Evolutionary conservation across 2,113 vertebrate genomes (phyloP).

Genomic region (Corapipo altera): DNA sequence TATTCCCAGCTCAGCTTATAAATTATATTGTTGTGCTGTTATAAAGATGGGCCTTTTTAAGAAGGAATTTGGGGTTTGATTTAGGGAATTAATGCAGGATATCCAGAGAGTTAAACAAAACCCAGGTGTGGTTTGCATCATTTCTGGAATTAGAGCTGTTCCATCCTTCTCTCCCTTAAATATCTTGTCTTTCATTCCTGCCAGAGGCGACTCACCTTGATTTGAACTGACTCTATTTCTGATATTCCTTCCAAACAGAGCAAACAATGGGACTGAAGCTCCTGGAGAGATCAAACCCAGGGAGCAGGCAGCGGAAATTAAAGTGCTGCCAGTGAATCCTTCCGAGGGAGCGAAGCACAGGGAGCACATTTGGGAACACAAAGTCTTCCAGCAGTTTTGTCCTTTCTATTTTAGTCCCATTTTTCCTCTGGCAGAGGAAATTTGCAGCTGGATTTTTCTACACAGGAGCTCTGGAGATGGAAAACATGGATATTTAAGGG

Average conservation of each 20-base stretch:
- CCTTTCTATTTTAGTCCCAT: background rate
- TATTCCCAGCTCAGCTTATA: background rate
- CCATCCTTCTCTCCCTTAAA: background rate
- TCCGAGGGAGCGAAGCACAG: rapidly evolving
- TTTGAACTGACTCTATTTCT: background rate
- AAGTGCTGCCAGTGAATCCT: background rate
- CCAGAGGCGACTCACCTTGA: background rate
- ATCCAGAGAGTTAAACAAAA: background rate
- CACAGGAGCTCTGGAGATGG: background rate
- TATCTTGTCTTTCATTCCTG: background rate
- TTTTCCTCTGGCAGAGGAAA: background rate
- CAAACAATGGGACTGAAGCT: background rate
- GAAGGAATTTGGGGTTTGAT: background rate
- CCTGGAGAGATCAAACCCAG: background rate
- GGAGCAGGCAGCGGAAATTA: background rate
- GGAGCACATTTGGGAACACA: background rate
- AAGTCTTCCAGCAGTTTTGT: background rate
- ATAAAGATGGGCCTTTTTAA: background rate
- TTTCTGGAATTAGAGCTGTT: background rate
- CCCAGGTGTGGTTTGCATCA: background rate
- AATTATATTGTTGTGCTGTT: background rate
- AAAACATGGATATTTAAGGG: rapidly evolving
- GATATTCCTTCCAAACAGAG: background rate
- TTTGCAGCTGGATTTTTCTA: background rate
- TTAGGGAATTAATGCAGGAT: background rate